Base-by-base conservation (phyloP, 2,797 vertebrate genomes). In the Macroramphosus scolopax region DNA sequence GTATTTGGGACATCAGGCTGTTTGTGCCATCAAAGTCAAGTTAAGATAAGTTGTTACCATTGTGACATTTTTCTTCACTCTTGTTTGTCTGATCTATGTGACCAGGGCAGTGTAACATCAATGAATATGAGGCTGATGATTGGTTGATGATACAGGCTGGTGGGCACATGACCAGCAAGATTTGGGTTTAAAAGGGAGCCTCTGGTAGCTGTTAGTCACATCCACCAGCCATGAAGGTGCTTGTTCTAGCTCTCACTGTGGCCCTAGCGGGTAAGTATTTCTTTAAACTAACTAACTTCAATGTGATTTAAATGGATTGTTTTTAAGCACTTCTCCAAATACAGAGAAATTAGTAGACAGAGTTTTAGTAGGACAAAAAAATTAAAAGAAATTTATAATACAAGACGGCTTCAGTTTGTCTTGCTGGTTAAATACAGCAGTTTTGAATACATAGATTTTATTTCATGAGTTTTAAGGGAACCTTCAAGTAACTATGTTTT, bases 251-350 rank as follows among this genome's bases (percentile, higher is more conserved):
- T 17, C 59, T 90, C 5, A 47, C 75, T 36, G 46, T 88, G 49
- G 83, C 86, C 74, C 49, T 89, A 54, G 60, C 68, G 15, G 83
- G 89, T 89, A 47, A 81, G 80, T 42, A 30, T 52, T 34, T 13
- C 0, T 12, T 22, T 2, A 1, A 12, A n/a, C n/a, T n/a, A n/a
- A n/a, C n/a, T n/a, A n/a, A n/a, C n/a, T n/a, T n/a, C n/a, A n/a
- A n/a, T n/a, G n/a, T n/a, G n/a, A n/a, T n/a, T n/a, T n/a, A n/a
- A n/a, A n/a, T n/a, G n/a, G n/a, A n/a, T n/a, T n/a, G n/a, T n/a
- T n/a, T n/a, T n/a, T n/a, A n/a, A n/a, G n/a, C n/a, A n/a, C n/a
- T n/a, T n/a, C n/a, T n/a, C n/a, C n/a, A n/a, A n/a, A n/a, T n/a
- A n/a, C n/a, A n/a, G n/a, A n/a, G n/a, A n/a, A n/a, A n/a, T n/a